A percentile compares a stretch with the other conserved stretches of the same genome.
Conservation (phyloP, 2,888 invertebrate species). For the Gastracanthus pulcherrimus region DNA sequence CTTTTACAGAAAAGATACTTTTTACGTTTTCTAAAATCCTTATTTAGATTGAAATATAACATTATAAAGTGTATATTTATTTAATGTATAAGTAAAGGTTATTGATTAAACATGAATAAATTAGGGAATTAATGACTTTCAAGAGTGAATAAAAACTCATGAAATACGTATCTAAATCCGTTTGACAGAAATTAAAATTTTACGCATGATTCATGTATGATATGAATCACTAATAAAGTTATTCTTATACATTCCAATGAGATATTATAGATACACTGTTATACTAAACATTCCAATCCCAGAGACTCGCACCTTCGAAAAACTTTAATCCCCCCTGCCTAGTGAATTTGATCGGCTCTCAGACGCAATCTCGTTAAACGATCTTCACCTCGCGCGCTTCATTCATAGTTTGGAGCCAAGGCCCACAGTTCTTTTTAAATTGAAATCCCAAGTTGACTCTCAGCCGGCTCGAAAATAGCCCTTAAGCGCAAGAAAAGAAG, state of each 20-base stretch:
- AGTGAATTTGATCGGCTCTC: neutral
- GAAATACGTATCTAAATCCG: neutral
- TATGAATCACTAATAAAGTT: neutral
- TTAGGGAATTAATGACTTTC: no score
- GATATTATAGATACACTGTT: neutral
- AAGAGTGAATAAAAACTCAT: no score
- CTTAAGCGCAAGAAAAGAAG: slow-evolving; percentile 19
- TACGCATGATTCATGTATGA: no score
- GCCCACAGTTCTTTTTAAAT: neutral
- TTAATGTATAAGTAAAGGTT: no score
- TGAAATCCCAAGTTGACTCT: neutral
- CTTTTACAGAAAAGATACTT: no score
- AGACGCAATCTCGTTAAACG: neutral
- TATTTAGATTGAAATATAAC: no score
- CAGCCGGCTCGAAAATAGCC: slow-evolving; percentile 17
- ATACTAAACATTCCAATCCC: neutral
- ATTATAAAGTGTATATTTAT: no score
- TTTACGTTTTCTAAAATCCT: no score
- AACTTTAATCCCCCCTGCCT: neutral
- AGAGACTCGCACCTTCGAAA: neutral
- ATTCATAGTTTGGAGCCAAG: neutral
- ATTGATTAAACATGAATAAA: no score
- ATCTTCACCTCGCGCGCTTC: neutral
- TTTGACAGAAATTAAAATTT: neutral
- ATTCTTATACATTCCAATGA: neutral